Evolutionary conservation across 2,797 vertebrate genomes (phyloP).

Genomic region (Amazona finschi): DNA sequence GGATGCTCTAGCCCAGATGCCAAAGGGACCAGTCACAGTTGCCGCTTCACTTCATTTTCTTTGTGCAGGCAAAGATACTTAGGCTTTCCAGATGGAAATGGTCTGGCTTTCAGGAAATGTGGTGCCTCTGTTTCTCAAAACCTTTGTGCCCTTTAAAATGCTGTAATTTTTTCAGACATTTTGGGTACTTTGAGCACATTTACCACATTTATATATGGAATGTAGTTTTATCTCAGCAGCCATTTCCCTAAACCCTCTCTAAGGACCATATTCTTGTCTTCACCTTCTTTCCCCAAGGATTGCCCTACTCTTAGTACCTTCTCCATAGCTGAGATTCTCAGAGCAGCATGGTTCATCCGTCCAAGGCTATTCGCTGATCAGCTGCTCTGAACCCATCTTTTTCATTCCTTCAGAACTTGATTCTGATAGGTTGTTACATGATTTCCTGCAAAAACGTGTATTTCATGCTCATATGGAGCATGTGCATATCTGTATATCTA

Average conservation of each 20-base stretch:
- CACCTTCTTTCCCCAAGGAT: background rate
- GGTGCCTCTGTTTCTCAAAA: background rate
- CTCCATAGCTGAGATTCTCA: background rate
- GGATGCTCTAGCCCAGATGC: background rate
- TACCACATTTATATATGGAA: background rate
- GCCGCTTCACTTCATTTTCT: background rate
- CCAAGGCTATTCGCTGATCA: background rate
- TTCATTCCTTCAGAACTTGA: background rate
- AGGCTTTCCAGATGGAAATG: background rate
- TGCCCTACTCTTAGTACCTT: background rate
- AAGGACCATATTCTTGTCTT: background rate
- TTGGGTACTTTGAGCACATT: background rate
- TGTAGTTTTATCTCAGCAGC: background rate
- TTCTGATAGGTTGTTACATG: background rate
- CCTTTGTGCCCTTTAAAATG: background rate
- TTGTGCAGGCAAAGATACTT: background rate
- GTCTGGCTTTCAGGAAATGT: background rate
- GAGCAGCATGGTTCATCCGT: background rate
- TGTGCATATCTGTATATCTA: slow-evolving; percentile 3
- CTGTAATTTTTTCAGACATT: background rate
- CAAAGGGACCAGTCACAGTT: background rate
- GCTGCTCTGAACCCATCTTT: background rate
- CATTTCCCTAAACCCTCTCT: background rate
- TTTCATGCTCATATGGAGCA: background rate
- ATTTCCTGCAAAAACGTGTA: background rate